These are phyloP conservation scores for Polyergus mexicanus DNA, from an alignment of 1,140 invertebrate species.

Conservation along the genomic window DNA sequence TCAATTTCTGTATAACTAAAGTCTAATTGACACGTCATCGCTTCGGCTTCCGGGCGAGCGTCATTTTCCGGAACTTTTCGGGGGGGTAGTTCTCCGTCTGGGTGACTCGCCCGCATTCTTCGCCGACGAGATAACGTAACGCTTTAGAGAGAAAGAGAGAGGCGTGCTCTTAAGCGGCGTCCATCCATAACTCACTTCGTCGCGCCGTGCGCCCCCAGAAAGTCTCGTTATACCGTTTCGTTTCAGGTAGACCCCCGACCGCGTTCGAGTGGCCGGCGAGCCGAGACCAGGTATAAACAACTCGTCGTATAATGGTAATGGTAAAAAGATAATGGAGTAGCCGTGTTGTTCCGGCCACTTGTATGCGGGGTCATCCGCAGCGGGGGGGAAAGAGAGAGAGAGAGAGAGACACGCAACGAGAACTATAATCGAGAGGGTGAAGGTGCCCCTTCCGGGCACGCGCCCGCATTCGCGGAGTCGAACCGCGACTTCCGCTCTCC, in stretches of 20 bases:
- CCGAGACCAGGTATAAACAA: conserved; percentile 56
- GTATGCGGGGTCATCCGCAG: conserved; percentile 24
- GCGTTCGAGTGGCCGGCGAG: conserved; percentile 24
- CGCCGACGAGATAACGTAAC: neutral
- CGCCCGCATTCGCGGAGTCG: conserved; percentile 77
- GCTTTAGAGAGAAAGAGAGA: neutral
- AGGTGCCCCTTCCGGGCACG: conserved; percentile 67
- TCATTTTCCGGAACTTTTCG: neutral
- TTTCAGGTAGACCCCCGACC: conserved; percentile 26
- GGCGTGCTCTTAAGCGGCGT: neutral
- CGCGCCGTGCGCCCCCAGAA: neutral
- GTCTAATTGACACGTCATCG: neutral
- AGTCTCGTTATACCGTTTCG: neutral
- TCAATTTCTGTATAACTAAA: too few species aligned
- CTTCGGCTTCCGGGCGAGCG: neutral
- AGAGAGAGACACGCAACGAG: conserved; percentile 18
- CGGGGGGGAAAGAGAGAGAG: too few species aligned
- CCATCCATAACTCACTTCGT: conserved; percentile 25
- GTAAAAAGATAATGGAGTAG: conserved; percentile 82
- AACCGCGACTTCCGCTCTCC: conserved; percentile 79
- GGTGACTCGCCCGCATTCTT: neutral
- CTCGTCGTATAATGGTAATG: conserved; percentile 38
- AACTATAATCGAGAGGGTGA: conserved; percentile 51
- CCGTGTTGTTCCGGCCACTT: conserved; percentile 77
- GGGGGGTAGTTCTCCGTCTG: neutral